Evolutionary conservation across 2,888 invertebrate species (phyloP), one percentile per base, ranked within the genome.

Genomic region (Nipponacmea schrenckii): DNA sequence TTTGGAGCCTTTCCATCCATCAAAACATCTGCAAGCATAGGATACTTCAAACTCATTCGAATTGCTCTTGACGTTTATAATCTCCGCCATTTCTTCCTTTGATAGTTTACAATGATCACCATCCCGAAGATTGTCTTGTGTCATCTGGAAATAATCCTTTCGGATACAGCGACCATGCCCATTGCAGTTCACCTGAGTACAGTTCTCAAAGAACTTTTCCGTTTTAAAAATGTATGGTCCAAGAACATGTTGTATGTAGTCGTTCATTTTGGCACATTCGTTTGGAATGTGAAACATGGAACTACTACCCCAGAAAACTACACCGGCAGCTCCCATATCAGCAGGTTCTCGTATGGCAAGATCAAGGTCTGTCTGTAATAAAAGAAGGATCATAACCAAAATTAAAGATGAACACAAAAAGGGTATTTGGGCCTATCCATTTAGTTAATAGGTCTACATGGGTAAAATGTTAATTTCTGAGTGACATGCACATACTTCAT

Each of bases 291-390:
- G 46, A 67, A 81, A 79, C 15, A 69, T 69, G 15, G 45, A 31
- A 0, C 79, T 78, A 27, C 79, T 81, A 15, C 78, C 84, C 85
- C 85, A 85, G 45, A 85, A 62, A 17, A 81, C 76, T 10, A 82
- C 79, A 1, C 84, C 85, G 20, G 80, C 80, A 0, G 82, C 72
- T 26, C 84, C 84, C 69, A 80, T 78, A 62, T 80, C 74, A 44
- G 81, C 81, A 15, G 83, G 73, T 66, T 82, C 78, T 10, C 70
- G 66, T 3, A 85, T 77, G 15, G 84, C 79, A 46, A 76, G 75
- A 14, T 74, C 67, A 14, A 85, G 74, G 48, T 84, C 83, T 8
- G 62, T 67, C 85, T 85, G 74, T 10, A 77, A 75, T 64, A 26
- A 24, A 67, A 31, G 31, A 31, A 31, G 31, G 31, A 31, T n/a